Percentiles rank a stretch among this genome's conserved stretches.
phyloP scores from a whole-genome alignment of 2,797 vertebrate species.

The Pangasius djambal region DNA sequence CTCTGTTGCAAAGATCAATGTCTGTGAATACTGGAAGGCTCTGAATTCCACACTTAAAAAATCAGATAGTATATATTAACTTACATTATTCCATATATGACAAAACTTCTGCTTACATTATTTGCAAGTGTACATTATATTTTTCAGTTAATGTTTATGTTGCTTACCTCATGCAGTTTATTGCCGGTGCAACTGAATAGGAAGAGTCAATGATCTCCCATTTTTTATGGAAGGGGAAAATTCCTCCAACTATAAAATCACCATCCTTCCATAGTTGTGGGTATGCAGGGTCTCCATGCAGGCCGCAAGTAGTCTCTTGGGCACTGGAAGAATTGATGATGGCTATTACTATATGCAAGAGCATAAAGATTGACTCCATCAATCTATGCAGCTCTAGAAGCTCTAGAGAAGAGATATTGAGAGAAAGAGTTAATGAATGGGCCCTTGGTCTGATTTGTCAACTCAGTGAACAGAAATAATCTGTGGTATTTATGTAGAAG shows the following conservation, averaged over 20 bases:
- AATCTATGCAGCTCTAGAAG: not conserved
- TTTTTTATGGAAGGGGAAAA: slow-evolving; percentile 46
- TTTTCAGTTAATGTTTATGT: not conserved
- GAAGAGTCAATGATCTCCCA: slow-evolving; percentile 61
- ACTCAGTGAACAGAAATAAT: not conserved
- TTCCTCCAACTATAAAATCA: slow-evolving; percentile 14
- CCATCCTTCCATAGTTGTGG: too few species aligned
- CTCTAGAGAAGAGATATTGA: not conserved
- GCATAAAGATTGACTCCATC: slow-evolving; percentile 36
- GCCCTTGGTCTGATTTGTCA: not conserved
- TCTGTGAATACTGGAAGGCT: slow-evolving; percentile 69
- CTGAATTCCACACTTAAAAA: slow-evolving; percentile 70
- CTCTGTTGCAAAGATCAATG: slow-evolving; percentile 71
- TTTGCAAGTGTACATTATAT: too few species aligned
- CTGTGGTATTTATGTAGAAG: slow-evolving; percentile 36
- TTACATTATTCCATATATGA: not conserved
- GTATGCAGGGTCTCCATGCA: slow-evolving; percentile 26
- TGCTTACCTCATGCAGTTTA: not conserved
- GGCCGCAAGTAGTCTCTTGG: slow-evolving; percentile 60
- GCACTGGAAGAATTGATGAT: slow-evolving; percentile 55
- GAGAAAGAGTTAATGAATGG: slow-evolving; percentile 20
- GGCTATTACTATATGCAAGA: too few species aligned
- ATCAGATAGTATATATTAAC: too few species aligned
- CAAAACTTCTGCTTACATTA: not conserved
- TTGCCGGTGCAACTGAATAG: slow-evolving; percentile 48